A percentile compares a stretch with the other conserved stretches of the same genome.
These are phyloP conservation scores for Atta cephalotes DNA, from an alignment of 1,140 invertebrate species.

Conservation along the genomic window DNA sequence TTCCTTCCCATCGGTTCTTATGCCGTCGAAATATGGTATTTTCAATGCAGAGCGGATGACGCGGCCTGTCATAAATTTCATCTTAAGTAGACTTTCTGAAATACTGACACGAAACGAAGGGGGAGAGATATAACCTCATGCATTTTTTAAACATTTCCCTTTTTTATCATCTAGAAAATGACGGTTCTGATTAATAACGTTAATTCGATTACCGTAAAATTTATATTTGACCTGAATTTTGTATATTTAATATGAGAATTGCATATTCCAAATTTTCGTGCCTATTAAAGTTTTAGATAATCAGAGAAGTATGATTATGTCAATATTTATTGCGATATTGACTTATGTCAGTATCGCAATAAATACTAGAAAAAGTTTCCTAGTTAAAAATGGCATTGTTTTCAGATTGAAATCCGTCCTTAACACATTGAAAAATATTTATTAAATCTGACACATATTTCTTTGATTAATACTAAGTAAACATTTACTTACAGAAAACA, in stretches of 20 bases:
- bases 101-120: conserved; percentile 21
- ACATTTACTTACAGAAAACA: no score
- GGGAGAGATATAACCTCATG: neutral
- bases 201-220: neutral
- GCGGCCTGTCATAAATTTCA: conserved; percentile 30
- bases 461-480: no score
- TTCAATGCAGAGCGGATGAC: neutral
- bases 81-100: conserved; percentile 29
- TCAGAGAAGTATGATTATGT: no score
- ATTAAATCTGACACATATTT: no score
- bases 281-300: no score
- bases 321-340: no score
- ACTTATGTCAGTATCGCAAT: no score
- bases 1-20: conserved; percentile 10
- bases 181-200: neutral
- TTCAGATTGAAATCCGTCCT: no score
- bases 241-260: neutral
- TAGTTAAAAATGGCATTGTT: no score
- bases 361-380: no score
- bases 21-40: conserved; percentile 37
- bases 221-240: neutral
- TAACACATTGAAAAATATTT: no score
- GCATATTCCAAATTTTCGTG: neutral
- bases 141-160: neutral
- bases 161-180: neutral